These are phyloP conservation scores for Sitta europaea DNA, from an alignment of 2,113 vertebrate genomes.

Conservation along the genomic window DNA sequence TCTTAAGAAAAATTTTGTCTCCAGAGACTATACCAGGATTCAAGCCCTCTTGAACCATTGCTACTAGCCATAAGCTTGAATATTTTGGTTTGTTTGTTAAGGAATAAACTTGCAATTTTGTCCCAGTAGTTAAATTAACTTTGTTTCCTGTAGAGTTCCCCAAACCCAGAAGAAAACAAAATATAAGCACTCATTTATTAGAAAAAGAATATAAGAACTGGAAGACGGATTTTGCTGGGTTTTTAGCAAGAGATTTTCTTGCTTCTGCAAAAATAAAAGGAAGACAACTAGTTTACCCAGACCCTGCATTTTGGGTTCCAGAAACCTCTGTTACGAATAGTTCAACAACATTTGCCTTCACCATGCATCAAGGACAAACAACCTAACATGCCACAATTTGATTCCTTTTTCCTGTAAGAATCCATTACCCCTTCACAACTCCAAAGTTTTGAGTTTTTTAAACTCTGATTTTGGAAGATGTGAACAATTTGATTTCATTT, in stretches of 20 bases:
- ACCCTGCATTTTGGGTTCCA: background rate
- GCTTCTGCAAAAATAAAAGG: background rate
- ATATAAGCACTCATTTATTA: background rate
- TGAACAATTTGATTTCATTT: background rate
- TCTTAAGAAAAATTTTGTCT: slow-evolving; percentile 43
- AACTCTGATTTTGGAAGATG: background rate
- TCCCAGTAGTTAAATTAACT: slow-evolving; percentile 7
- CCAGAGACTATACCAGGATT: slow-evolving; percentile 24
- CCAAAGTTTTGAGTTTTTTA: background rate
- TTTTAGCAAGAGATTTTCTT: background rate
- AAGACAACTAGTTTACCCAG: background rate
- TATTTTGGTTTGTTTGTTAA: slow-evolving; percentile 13
- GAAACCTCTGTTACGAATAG: background rate
- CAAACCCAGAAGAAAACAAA: background rate
- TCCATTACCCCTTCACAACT: background rate
- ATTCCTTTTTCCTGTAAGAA: background rate
- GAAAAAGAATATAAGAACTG: background rate
- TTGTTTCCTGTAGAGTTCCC: background rate
- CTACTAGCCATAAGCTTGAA: background rate
- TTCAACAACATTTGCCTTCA: background rate
- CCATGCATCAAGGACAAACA: background rate
- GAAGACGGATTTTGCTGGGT: background rate
- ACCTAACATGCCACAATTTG: background rate
- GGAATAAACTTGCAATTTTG: slow-evolving; percentile 40
- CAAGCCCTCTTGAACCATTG: slow-evolving; percentile 42